Base-by-base conservation (phyloP, 2,797 vertebrate species). In the Setipinna tenuifilis region DNA sequence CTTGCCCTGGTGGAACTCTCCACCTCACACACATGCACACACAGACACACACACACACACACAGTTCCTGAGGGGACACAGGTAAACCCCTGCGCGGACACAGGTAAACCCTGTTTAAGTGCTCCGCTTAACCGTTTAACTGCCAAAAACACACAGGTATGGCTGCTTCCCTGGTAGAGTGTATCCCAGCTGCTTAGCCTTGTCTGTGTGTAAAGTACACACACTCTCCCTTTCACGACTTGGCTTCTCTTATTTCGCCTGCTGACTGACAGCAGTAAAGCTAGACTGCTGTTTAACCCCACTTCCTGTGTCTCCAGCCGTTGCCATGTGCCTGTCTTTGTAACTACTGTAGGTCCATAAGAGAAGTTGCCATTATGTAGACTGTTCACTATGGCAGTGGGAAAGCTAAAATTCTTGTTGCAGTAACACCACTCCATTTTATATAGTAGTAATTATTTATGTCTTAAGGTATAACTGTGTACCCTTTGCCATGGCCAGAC, bases 1-100 rank as follows among this genome's bases (percentile, higher is more conserved):
- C 5, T 16, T 75, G 68, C 12, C 68, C 68, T 7, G 28, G 48
- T 81, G 82, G 57, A 86, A 71, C 75, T 84, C 81, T 83, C 83
- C 83, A 83, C 86, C n/a, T 17, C 65, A 65, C 65, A 75, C 83
- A 25, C 23, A 25, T 12, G 21, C 82, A 58, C 35, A 5, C 81
- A 83, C 80, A 2, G 12, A 57, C 50, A 58, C 81, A 59, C 50
- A 82, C 82, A 83, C 82, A 21, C 54, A 54, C 50, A 54, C 50
- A 54, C 50, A 54, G 50, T 54, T 54, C 50, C 50, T 54, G 50
- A 2, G 7, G 50, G 50, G 50, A 54, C 50, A 54, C 50, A 41
- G 35, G 35, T 41, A 41, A 41, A 41, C 35, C 35, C 35, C 35
- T 41, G 62, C 11, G 23, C 0, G 62, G 23, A 23, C 23, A 1